phyloP scores from a whole-genome alignment of 2,113 vertebrate genomes.

The Fulica atra region DNA sequence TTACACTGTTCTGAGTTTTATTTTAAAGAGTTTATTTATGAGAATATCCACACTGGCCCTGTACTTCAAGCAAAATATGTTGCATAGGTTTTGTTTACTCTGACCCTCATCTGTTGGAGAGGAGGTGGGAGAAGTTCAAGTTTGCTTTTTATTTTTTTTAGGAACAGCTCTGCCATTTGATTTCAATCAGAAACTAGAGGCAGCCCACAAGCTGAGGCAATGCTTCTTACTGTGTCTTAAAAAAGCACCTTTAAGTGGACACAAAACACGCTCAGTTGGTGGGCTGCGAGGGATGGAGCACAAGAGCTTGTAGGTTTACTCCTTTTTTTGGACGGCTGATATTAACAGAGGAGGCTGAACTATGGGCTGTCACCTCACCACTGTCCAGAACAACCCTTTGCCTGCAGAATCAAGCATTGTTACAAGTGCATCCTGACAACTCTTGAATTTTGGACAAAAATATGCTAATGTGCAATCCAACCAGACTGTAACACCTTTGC shows the following conservation, averaged over 20 bases:
- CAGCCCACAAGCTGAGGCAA: neutral
- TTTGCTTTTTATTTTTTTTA: neutral
- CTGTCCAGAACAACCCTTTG: neutral
- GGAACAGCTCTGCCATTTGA: neutral
- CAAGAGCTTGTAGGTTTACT: neutral
- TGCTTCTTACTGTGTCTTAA: neutral
- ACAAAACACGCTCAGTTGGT: neutral
- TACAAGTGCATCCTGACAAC: neutral
- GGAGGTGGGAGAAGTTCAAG: neutral
- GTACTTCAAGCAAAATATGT: neutral
- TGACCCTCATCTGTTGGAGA: neutral
- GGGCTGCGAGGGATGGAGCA: neutral
- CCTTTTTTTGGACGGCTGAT: neutral
- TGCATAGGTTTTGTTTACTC: neutral
- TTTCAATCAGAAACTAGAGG: neutral
- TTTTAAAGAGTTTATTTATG: neutral
- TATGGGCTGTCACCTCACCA: neutral
- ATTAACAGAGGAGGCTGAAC: neutral
- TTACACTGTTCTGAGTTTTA: neutral
- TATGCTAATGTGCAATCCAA: neutral
- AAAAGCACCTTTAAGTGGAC: neutral
- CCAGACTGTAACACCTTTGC: neutral
- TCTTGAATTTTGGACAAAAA: neutral
- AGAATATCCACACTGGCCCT: neutral
- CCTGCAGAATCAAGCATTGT: neutral